Base-by-base conservation (phyloP, 2,797 vertebrate species). In the Amniataba percoides region DNA sequence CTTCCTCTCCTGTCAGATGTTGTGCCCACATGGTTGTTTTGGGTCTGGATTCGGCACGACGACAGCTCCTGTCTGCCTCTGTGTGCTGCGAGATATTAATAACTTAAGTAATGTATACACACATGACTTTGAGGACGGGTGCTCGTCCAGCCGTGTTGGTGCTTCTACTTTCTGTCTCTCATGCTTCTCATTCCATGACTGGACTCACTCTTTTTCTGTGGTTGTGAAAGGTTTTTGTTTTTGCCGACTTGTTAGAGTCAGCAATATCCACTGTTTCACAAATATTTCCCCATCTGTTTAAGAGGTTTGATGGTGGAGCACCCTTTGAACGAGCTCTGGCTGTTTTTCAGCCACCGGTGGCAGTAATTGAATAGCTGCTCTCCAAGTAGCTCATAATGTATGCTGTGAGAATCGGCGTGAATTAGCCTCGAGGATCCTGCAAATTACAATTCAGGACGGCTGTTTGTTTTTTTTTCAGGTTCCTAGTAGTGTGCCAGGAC, bases 401-500 rank as follows among this genome's bases (percentile, higher is more conserved):
- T 36, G 56, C 80, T 64, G 62, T 46, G 72, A 56, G 79, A 82
- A 86, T 75, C 69, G 60, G 69, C 62, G 55, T 58, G 15, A 77
- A 73, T 79, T 77, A 43, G 60, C 69, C 65, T 25, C 0, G 3
- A 63, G 56, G 80, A 56, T 75, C 53, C 42, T 4, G 14, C 49
- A 80, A 74, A 80, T 59, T 87, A 63, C 74, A 49, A 42, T 64
- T 74, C 27, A 19, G 49, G 36, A 56, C 56, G 62, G 56, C 42
- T 27, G 49, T 61, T 72, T 27, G n/a, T n/a, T 27, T 27, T 27
- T 27, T 27, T 81, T 69, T 60, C 19, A 55, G 48, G 40, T 46
- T 74, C 19, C 19, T 25, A 21, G 59, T 10, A 5, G 21, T 63
- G 60, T 59, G 48, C 23, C 13, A 46, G 31, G 7, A 21, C 23